Conservation (phyloP, 2,888 invertebrate genomes). For the Cataglyphis rosenhaueri region DNA sequence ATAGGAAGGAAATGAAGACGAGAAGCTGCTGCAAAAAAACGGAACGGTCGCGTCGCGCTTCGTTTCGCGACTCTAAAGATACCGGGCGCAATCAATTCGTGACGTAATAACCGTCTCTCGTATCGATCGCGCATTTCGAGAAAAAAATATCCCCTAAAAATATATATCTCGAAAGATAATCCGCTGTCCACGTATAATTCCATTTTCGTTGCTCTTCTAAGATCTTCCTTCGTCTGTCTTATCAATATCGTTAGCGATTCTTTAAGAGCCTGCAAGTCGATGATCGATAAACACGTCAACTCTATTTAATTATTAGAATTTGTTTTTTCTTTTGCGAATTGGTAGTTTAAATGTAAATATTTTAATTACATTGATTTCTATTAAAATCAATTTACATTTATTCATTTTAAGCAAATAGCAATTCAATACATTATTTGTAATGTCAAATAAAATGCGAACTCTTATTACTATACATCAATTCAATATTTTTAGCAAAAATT, state of each 20-base stretch:
- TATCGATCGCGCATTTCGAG: constrained; percentile 5
- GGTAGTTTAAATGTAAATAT: neutral
- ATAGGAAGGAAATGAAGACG: constrained; percentile 52
- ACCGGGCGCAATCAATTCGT: constrained; percentile 44
- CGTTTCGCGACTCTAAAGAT: constrained; percentile 40
- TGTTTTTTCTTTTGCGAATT: neutral
- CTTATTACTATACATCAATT: neutral
- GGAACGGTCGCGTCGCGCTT: constrained; percentile 37
- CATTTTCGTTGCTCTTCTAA: neutral
- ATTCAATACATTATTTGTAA: neutral
- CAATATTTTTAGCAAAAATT: neutral
- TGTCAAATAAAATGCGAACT: neutral
- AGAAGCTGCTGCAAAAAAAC: constrained; percentile 15
- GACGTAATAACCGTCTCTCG: constrained; percentile 21
- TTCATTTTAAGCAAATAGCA: neutral
- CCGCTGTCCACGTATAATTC: neutral
- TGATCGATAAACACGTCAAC: neutral
- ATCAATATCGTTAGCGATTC: neutral
- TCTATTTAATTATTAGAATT: neutral
- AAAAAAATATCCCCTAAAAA: neutral
- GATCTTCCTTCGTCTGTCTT: neutral
- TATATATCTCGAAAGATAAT: neutral
- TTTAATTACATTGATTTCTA: neutral
- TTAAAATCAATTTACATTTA: neutral
- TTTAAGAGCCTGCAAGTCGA: neutral